Evolutionary conservation across 2,797 vertebrate genomes (phyloP), one percentile per base, ranked within the genome.

Genomic region (Cyprinodon diabolis): DNA sequence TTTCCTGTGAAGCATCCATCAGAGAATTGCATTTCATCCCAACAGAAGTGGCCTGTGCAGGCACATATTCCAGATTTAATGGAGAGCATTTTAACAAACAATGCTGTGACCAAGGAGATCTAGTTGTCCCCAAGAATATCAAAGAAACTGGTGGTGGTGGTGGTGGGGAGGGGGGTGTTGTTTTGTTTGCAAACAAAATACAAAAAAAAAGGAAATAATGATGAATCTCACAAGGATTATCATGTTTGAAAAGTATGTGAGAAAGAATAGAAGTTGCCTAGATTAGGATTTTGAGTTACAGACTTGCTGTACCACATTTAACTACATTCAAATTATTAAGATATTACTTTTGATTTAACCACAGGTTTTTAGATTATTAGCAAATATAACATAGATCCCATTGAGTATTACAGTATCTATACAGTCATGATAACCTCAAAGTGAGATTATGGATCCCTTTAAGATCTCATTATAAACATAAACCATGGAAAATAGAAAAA

Each of bases 11-110:
- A 68, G 72, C 77, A 75, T 85, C 85, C 81, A 84, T 92, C 88
- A 83, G 56, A 78, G 80, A 76, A 82, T 89, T 87, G 83, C 79
- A 85, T 87, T 80, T 82, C 75, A 77, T 87, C 76, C 84, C 47
- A 79, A 71, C 80, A 79, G 86, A 87, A 87, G 83, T 76, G 74
- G 68, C 56, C 68, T 48, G 68, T n/a, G 11, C 72, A 17, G 52
- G 83, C 83, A 78, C 85, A 70, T 80, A 74, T 74, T 84, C 63
- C 25, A 77, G 65, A 79, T 83, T 84, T 58, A 66, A 83, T 71
- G 69, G 35, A 72, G 67, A 76, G 37, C 63, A 63, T 77, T 84
- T 78, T 74, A 66, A 87, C 75, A 66, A 81, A 81, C 75, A 86
- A 51, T 25, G 43, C 30, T 21, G 68, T 52, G 69, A 51, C 73